Conservation (phyloP, 1,140 invertebrate species). For the Rhopalosiphum maidis region DNA sequence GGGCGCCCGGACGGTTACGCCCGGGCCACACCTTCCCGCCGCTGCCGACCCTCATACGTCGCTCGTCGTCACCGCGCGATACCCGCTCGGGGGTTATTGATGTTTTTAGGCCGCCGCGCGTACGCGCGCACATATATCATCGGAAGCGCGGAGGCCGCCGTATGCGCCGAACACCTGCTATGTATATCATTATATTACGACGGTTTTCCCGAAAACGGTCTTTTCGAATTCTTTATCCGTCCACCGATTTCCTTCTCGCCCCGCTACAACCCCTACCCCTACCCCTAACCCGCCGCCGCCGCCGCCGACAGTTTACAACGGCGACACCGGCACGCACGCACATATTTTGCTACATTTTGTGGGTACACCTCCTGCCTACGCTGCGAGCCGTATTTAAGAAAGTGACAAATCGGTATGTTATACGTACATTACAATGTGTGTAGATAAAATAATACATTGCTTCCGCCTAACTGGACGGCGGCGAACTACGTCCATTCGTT, state of each 20-base stretch:
- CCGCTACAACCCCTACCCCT: background rate
- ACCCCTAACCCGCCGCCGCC: background rate
- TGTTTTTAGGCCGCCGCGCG: constrained; percentile 32
- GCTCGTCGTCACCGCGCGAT: background rate
- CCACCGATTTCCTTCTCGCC: background rate
- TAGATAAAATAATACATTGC: background rate
- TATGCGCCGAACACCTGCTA: constrained; percentile 22
- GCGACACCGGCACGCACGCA: background rate
- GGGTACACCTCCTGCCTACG: too few relatives aligned
- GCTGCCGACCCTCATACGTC: background rate
- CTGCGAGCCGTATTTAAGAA: background rate
- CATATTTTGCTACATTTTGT: too few relatives aligned
- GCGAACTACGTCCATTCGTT: background rate
- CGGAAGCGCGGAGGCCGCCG: background rate
- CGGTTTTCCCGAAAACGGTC: background rate
- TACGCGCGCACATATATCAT: background rate
- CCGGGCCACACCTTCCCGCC: background rate
- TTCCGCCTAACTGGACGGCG: background rate
- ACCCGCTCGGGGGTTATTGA: constrained; percentile 35
- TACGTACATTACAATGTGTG: too few relatives aligned
- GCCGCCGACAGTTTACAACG: background rate
- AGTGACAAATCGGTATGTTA: background rate
- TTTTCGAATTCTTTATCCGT: constrained; percentile 15
- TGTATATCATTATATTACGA: background rate
- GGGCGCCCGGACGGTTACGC: background rate